A percentile compares a stretch with the other conserved stretches of the same genome.
Evolutionary conservation across 2,113 vertebrate genomes (phyloP).

Genomic region (Chaetops frenatus): DNA sequence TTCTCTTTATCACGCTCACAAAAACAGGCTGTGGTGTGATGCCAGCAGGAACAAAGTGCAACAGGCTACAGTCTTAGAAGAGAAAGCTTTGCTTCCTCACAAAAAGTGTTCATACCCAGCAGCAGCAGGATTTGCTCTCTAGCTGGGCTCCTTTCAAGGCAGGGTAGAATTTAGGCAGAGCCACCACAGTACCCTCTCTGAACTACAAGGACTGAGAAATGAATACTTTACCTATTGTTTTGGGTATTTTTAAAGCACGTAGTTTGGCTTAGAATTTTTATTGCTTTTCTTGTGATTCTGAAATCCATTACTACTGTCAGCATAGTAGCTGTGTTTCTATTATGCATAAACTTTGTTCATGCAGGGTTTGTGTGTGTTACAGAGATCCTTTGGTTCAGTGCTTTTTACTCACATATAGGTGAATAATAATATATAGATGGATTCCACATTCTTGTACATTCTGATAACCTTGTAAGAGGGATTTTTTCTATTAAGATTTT

Average conservation of each 20-base stretch:
- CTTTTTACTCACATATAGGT: background rate
- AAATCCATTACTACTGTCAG: background rate
- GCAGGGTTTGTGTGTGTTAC: background rate
- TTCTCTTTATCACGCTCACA: background rate
- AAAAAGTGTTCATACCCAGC: background rate
- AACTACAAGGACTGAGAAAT: background rate
- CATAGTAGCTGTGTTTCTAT: background rate
- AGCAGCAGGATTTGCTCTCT: background rate
- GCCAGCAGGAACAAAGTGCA: background rate
- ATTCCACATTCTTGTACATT: background rate
- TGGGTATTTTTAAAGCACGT: background rate
- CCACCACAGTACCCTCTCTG: background rate
- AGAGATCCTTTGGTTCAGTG: background rate
- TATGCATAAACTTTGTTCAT: background rate
- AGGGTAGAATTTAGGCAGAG: background rate
- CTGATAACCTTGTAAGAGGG: background rate
- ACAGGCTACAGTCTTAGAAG: background rate
- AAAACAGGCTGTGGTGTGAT: constrained; percentile 6
- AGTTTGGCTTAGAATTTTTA: background rate
- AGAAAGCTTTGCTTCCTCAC: background rate
- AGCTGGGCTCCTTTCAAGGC: background rate
- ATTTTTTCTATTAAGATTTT: background rate
- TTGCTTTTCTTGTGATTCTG: background rate
- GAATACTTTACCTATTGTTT: background rate
- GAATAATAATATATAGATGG: background rate